Evolutionary conservation across 2,797 vertebrate genomes (phyloP).

Genomic region (Eleutherodactylus coqui): DNA sequence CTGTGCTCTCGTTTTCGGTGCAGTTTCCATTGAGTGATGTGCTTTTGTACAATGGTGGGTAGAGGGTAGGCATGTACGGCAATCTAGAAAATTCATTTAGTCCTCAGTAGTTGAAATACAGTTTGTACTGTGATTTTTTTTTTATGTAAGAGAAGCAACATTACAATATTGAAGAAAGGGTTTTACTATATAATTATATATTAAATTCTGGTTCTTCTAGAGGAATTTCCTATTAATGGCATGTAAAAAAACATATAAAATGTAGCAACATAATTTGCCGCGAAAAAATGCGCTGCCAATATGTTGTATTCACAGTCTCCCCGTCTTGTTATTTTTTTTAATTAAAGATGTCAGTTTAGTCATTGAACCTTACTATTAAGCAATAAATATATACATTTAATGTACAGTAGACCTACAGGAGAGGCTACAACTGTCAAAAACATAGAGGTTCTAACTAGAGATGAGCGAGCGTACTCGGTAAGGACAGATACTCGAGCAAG

Average conservation of each 20-base stretch:
- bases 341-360: neutral
- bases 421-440: neutral
- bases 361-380: neutral
- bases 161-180: neutral
- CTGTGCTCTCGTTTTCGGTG: neutral
- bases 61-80: neutral
- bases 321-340: neutral
- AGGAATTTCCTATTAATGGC: neutral
- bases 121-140: no score
- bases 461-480: no score
- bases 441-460: neutral
- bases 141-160: neutral
- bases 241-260: neutral
- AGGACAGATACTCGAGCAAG: no score
- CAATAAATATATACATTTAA: neutral
- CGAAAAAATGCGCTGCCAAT: neutral
- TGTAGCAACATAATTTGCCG: neutral
- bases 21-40: neutral
- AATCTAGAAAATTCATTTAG: neutral
- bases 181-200: neutral
- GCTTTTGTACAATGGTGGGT: neutral
- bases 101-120: neutral
- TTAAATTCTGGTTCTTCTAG: neutral
- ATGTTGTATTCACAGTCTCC: neutral
- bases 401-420: neutral